Conservation (phyloP, 2,113 vertebrate species). For the Cygnus buccinator region DNA sequence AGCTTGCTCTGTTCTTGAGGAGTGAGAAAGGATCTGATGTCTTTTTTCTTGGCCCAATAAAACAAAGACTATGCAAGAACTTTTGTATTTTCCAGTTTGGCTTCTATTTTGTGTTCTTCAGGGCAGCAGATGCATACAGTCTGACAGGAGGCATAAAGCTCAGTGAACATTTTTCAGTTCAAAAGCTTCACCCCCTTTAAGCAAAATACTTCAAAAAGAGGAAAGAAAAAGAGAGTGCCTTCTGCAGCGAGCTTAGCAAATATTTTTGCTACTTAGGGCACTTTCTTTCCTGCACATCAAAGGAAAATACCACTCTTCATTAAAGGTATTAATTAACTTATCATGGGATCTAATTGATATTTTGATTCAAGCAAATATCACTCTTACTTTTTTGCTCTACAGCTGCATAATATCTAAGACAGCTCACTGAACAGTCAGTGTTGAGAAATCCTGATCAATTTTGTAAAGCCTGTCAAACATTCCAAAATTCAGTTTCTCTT, state of each 20-base stretch:
- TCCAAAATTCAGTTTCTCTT: constrained; percentile 9
- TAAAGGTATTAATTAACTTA: constrained; percentile 45
- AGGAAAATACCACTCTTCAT: constrained; percentile 27
- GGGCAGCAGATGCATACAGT: constrained; percentile 22
- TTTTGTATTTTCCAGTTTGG: constrained; percentile 26
- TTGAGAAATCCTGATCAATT: constrained; percentile 16
- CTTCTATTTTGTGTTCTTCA: constrained; percentile 39
- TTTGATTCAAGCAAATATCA: constrained; percentile 41
- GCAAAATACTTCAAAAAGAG: constrained; percentile 40
- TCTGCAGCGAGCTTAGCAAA: constrained; percentile 26
- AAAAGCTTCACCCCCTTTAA: constrained; percentile 12
- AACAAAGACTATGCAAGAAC: background rate
- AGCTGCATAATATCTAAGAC: constrained; percentile 7
- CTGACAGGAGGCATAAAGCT: constrained; percentile 59
- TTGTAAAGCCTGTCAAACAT: constrained; percentile 36
- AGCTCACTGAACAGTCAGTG: background rate
- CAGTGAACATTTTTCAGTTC: constrained; percentile 49
- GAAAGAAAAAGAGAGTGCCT: background rate
- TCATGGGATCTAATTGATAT: constrained; percentile 40
- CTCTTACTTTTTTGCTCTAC: background rate
- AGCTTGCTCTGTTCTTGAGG: background rate
- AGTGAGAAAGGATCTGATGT: background rate
- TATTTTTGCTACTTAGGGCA: background rate
- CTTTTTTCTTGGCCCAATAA: background rate
- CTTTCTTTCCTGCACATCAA: constrained; percentile 3